Base-by-base conservation (phyloP, 2,797 vertebrate species). In the Arnoldichthys spilopterus region DNA sequence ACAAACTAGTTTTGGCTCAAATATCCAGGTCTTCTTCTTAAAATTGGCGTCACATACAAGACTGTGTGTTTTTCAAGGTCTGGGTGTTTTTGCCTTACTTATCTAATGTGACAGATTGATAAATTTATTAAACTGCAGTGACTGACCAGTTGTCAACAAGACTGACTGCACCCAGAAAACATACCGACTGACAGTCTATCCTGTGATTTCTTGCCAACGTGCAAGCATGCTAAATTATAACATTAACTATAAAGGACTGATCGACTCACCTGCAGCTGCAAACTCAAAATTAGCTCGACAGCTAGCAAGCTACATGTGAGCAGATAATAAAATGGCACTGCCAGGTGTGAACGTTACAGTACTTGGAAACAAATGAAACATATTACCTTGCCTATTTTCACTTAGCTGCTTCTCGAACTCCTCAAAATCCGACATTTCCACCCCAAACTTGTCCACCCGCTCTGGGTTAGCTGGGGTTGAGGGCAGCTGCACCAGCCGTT, bases 351-450 rank as follows among this genome's bases (percentile, higher is more conserved):
- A 67, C 37, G 22, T n/a, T 62, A 40, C 56, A 58, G 26, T 28
- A 13, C 16, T 6, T 32, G 6, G n/a, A 45, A 3, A 22, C 0
- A 45, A 67, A 22, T 16, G 11, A 24, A 6, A 1, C 24, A 62
- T 59, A 8, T 9, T n/a, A 93, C 93, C 93, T 87, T 92, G 92
- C 30, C 91, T 90, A 53, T 93, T 94, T 76, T 92, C 91, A 74
- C 88, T 92, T 66, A 94, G 87, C 82, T 94, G 92, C 28, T 93
- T 94, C 86, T 94, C 93, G 78, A 94, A 94, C 89, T 93, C 93
- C 63, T 93, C 92, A 72, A 94, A 94, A 79, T 94, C 92, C 24
- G 92, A 92, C 92, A 83, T 80, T 37, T 56, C 30, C 3, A 59
- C 11, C 56, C 26, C 11, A 16, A 30, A 30, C 15, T 6, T 12